phyloP scores from a whole-genome alignment of 1,140 invertebrate genomes.

The Medauroidea extradentata region DNA sequence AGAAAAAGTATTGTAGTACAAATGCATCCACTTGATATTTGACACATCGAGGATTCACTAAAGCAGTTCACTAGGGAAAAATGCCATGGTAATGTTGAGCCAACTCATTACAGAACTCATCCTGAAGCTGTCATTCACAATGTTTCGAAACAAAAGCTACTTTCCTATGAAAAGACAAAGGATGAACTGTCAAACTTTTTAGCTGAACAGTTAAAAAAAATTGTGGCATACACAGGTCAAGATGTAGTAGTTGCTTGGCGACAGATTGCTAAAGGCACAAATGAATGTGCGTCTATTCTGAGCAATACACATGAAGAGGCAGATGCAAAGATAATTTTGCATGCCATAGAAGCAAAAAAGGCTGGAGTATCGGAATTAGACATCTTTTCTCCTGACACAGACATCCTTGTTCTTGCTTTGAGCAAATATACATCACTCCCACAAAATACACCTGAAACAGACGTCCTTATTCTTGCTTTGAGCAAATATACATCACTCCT shows the following conservation, averaged over 20 bases:
- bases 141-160: slow-evolving; percentile 2
- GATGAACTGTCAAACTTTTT: slow-evolving; percentile 1
- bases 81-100: no score
- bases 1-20: no score
- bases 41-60: no score
- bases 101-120: no score
- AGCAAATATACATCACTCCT: background rate
- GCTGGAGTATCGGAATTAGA: background rate
- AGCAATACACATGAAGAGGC: slow-evolving; percentile 6
- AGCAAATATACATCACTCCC: no score
- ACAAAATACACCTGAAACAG: no score
- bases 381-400: slow-evolving; percentile 4
- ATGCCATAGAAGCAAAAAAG: background rate
- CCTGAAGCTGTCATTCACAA: background rate
- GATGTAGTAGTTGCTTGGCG: slow-evolving; percentile 4
- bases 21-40: no score
- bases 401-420: no score
- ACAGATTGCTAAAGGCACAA: slow-evolving; percentile 4
- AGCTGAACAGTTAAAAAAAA: slow-evolving; percentile 2
- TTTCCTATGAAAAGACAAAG: slow-evolving; percentile 4
- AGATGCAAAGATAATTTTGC: slow-evolving; percentile 8
- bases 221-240: background rate
- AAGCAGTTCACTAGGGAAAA: no score
- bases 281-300: background rate
- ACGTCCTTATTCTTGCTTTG: slow-evolving; percentile 5